Conservation (phyloP, 2,113 vertebrate species). For the Pogona vitticeps region DNA sequence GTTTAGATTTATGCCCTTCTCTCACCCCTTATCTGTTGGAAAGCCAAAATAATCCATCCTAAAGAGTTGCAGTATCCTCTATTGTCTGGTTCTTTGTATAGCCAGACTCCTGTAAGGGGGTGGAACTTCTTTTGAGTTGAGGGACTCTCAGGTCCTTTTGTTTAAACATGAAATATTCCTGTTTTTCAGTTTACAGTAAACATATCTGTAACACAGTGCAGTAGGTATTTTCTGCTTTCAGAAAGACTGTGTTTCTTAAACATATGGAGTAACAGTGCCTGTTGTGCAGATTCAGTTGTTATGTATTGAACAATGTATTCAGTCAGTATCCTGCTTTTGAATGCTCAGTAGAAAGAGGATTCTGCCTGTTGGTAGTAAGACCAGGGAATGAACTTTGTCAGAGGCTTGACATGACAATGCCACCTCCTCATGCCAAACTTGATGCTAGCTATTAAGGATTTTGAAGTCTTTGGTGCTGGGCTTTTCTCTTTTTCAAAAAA, state of each 20-base stretch:
- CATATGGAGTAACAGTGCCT: background rate
- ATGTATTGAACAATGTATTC: too few relatives aligned
- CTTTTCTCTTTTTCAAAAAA: background rate
- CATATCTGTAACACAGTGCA: background rate
- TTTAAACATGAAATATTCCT: background rate
- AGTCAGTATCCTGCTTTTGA: too few relatives aligned
- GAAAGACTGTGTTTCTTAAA: background rate
- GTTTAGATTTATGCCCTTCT: background rate
- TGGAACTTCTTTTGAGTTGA: background rate
- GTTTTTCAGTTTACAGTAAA: conserved; percentile 44
- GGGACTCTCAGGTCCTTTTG: fast-evolving
- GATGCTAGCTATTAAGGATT: background rate
- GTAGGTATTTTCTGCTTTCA: background rate
- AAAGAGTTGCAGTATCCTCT: background rate
- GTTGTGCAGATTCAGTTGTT: background rate
- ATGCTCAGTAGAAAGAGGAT: too few relatives aligned
- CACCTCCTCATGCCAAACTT: background rate
- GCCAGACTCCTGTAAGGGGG: background rate
- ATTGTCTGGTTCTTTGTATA: background rate
- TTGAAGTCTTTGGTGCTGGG: background rate
- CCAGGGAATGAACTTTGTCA: background rate
- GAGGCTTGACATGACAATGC: background rate
- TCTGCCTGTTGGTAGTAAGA: too few relatives aligned
- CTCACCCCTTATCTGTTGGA: background rate
- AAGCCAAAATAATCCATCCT: background rate